These are phyloP conservation scores for Sebastes baramenuke DNA, from an alignment of 2,797 vertebrate genomes.

Conservation along the genomic window DNA sequence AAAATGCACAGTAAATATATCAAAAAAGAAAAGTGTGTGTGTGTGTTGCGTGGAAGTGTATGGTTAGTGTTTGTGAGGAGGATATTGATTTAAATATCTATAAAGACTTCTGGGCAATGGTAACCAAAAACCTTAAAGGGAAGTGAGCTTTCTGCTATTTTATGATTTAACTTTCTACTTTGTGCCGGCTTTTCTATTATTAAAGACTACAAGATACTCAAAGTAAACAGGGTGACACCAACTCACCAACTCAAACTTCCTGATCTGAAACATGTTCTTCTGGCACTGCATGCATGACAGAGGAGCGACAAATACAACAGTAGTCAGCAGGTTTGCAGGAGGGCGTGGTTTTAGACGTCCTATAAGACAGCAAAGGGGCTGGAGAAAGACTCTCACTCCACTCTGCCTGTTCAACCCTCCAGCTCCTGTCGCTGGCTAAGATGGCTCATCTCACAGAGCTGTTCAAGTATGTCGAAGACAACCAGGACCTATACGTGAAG, in stretches of 20 bases:
- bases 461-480: slow-evolving; percentile 92
- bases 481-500: slow-evolving; percentile 92
- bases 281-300: neutral
- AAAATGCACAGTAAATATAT: too few species aligned
- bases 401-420: slow-evolving; percentile 42
- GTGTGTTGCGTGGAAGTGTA: too few species aligned
- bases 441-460: slow-evolving; percentile 88
- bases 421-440: slow-evolving; percentile 51
- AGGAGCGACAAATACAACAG: neutral
- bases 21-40: too few species aligned
- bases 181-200: neutral
- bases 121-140: too few species aligned
- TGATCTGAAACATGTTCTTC: neutral
- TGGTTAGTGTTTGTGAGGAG: too few species aligned
- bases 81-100: too few species aligned
- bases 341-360: slow-evolving; percentile 20
- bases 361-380: slow-evolving; percentile 17
- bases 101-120: too few species aligned
- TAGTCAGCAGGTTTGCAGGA: slow-evolving; percentile 48
- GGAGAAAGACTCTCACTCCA: neutral
- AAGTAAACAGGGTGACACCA: rapidly evolving
- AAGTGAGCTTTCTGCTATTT: neutral
- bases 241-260: neutral
- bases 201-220: neutral
- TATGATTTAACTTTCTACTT: neutral